phyloP scores from a whole-genome alignment of 2,113 vertebrate species.

The Labrus mixtus region DNA sequence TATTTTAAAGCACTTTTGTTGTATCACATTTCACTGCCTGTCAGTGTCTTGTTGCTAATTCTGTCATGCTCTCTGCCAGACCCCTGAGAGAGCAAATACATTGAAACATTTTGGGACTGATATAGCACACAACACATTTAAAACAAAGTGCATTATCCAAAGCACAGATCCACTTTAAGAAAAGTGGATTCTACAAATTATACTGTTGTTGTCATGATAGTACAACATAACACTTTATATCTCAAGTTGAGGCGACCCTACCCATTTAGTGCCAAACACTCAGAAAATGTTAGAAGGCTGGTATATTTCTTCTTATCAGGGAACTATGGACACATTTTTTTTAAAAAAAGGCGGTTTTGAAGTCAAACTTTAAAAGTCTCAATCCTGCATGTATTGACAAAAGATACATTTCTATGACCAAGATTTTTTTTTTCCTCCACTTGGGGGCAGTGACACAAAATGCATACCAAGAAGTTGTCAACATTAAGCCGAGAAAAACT shows the following conservation, averaged over 20 bases:
- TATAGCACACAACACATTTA: not conserved
- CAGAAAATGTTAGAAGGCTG: too few species aligned
- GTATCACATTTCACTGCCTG: constrained; percentile 41
- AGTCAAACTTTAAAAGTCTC: too few species aligned
- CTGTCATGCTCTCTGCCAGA: not conserved
- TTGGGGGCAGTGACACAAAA: too few species aligned
- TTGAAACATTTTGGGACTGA: not conserved
- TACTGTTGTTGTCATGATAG: not conserved
- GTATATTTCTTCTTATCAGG: not conserved
- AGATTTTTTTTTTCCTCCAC: too few species aligned
- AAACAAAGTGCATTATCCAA: not conserved
- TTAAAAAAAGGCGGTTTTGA: too few species aligned
- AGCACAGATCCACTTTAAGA: not conserved
- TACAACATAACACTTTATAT: not conserved
- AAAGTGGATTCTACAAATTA: too few species aligned
- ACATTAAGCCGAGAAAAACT: too few species aligned
- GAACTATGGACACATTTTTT: not conserved
- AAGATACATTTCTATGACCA: not conserved
- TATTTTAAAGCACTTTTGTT: constrained; percentile 32
- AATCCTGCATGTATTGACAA: not conserved
- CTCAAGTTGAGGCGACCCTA: too few species aligned
- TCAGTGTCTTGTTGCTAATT: constrained; percentile 22
- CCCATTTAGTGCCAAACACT: too few species aligned
- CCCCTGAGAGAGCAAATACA: not conserved
- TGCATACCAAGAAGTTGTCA: too few species aligned